Evolutionary conservation across 1,140 invertebrate genomes (phyloP).

Genomic region (Euwallacea similis): DNA sequence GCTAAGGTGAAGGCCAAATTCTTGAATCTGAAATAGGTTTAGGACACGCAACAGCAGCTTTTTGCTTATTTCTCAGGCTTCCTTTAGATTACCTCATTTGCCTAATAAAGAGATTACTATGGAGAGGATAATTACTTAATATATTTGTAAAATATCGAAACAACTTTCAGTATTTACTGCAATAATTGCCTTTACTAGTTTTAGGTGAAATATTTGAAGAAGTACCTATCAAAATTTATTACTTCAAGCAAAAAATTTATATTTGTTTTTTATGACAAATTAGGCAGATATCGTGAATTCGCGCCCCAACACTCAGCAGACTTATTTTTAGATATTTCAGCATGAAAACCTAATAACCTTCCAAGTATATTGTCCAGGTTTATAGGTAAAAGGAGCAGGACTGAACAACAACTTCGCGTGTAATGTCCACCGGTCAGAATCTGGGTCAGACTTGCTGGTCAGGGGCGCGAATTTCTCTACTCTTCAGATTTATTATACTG

Average conservation of each 20-base stretch:
- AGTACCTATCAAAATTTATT: not conserved
- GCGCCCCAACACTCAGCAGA: not conserved
- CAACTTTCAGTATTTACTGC: not conserved
- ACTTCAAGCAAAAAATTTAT: not conserved
- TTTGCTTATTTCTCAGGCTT: too few species aligned
- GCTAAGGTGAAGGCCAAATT: conserved; percentile 14
- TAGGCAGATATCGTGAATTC: not conserved
- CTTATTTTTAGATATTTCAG: conserved; percentile 14
- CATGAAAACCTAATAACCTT: conserved; percentile 31
- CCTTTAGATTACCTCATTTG: not conserved
- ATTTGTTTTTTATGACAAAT: not conserved
- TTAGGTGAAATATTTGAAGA: not conserved
- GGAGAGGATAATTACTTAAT: not conserved
- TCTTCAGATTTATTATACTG: conserved; percentile 4
- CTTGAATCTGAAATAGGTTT: not conserved
- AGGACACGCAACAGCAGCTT: too few species aligned
- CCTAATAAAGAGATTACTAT: not conserved
- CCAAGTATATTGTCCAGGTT: conserved; percentile 10
- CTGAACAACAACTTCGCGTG: conserved; percentile 16
- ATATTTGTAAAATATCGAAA: not conserved
- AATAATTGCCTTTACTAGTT: not conserved
- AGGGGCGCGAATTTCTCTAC: not conserved
- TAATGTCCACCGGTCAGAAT: conserved; percentile 20
- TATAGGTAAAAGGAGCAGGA: conserved; percentile 25
- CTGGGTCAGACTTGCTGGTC: conserved; percentile 26